These are phyloP conservation scores for Calyptomena viridis DNA, from an alignment of 2,113 vertebrate genomes.

Conservation along the genomic window DNA sequence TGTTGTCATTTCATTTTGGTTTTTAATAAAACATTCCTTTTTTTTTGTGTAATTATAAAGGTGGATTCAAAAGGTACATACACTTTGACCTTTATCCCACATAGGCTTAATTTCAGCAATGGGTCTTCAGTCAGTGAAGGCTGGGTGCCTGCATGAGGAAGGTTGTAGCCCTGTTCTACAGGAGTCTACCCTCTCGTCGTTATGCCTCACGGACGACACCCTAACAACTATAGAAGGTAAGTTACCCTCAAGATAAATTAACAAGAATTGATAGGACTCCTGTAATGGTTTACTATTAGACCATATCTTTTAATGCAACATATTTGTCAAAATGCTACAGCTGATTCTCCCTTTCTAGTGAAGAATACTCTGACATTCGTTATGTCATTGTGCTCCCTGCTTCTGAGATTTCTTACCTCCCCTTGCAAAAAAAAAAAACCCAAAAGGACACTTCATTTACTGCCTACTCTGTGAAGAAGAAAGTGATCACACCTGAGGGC, in stretches of 20 bases:
- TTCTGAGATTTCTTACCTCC: not conserved
- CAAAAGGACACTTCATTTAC: not conserved
- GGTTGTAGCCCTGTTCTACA: too few relatives aligned
- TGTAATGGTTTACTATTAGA: not conserved
- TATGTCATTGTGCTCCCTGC: not conserved
- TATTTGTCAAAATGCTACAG: not conserved
- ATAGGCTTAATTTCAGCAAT: not conserved
- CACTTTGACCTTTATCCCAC: not conserved
- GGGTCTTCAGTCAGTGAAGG: not conserved
- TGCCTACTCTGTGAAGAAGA: not conserved
- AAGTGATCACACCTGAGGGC: not conserved
- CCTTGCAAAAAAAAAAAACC: too few relatives aligned
- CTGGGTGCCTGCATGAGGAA: not conserved
- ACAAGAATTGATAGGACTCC: not conserved
- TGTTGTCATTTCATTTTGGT: not conserved
- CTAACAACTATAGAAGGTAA: too few relatives aligned
- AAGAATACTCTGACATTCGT: not conserved
- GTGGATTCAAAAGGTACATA: not conserved
- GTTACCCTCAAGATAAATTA: not conserved
- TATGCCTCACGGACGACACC: too few relatives aligned
- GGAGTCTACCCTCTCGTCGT: too few relatives aligned
- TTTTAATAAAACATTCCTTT: rapidly evolving
- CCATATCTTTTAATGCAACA: not conserved
- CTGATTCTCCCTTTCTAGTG: not conserved
- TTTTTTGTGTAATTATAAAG: not conserved